Base-by-base conservation (phyloP, 53 echinoderm and acorn worm genomes). In the Zoroaster sp. region DNA sequence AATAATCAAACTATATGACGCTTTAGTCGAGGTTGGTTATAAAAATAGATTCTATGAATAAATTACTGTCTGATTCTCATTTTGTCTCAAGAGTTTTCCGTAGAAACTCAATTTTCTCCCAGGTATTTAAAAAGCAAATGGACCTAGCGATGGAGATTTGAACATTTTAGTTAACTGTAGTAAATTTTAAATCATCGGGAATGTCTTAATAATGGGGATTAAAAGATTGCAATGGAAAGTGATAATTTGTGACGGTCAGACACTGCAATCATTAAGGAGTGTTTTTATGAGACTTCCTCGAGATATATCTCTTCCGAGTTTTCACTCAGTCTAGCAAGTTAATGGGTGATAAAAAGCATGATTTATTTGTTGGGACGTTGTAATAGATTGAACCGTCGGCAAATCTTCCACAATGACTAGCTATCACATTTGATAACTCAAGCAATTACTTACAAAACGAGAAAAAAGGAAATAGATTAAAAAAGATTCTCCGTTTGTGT, bases 271-370 rank as follows among this genome's bases (percentile, higher is more conserved):
- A 59, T 59, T 59, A 9, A 28, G 63, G 30, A 2, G 7, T 59
- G 9, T 25, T 59, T 28, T 28, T 55, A 55, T 55, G 23, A 55
- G 55, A 55, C n/a, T n/a, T 55, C 23, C 55, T 25, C 63, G 63
- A 59, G 21, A 11, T 28, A 59, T 28, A 59, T 59, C 63, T 59
- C 73, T 73, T 3, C 20, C 7, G 4, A 37, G 5, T 39, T 36
- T 40, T 73, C 25, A 18, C 35, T 28, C n/a, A 76, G 34, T 32
- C 32, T 49, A 33, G 32, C 4, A 33, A 17, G 34, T 47, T 47
- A 33, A 51, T 76, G 76, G 49, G 32, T 49, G 76, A 76, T 47
- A 21, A 47, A 49, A 76, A 76, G 45, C 76, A 51, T 76, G 76
- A 76, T 76, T 76, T 51, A 76, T 76, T 14, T 31, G 76, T 42